Evolutionary conservation across 2,888 invertebrate species (phyloP), one percentile per base, ranked within the genome.

Genomic region (Agrotis segetum): DNA sequence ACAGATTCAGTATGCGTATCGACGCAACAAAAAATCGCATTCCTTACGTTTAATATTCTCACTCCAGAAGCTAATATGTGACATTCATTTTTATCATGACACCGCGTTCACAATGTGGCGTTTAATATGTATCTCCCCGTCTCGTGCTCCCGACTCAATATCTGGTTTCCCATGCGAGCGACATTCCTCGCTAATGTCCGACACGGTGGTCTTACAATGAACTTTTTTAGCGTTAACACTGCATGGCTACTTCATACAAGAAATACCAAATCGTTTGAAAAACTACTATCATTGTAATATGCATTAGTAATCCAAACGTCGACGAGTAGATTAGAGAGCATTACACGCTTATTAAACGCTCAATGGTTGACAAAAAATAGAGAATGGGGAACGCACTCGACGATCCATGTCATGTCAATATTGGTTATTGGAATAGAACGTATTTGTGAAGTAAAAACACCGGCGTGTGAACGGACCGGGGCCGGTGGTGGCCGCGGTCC

Each of bases 381-480:
- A 81, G 80, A 84, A 78, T 79, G 79, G 74, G 79, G 77, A 71
- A 82, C 80, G 71, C 69, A 80, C 76, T 80, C 85, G 82, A 77
- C 85, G 82, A 87, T 86, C 85, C 87, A 82, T 87, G 88, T 82
- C 83, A 81, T 88, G 91, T 91, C 88, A 91, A 93, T 90, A 92
- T 87, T 87, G 83, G 85, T 71, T 90, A 88, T 91, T 91, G 88
- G 88, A 87, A 85, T 87, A 89, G 91, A 90, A 89, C 84, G 85
- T 87, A 85, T 89, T 89, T 87, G 87, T 85, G 80, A 82, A 89
- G 89, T 83, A 89, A 88, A 89, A 88, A 88, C 88, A 90, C 87
- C 86, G 86, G 86, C 93, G 92, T 94, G 94, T 92, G 94, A 95
- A 93, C 89, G 76, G 75, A 59, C 72, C 74, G 82, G 67, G 56